Evolutionary conservation across 2,113 vertebrate genomes (phyloP), one percentile per base, ranked within the genome.

Genomic region (Sarotherodon lohbergeri): DNA sequence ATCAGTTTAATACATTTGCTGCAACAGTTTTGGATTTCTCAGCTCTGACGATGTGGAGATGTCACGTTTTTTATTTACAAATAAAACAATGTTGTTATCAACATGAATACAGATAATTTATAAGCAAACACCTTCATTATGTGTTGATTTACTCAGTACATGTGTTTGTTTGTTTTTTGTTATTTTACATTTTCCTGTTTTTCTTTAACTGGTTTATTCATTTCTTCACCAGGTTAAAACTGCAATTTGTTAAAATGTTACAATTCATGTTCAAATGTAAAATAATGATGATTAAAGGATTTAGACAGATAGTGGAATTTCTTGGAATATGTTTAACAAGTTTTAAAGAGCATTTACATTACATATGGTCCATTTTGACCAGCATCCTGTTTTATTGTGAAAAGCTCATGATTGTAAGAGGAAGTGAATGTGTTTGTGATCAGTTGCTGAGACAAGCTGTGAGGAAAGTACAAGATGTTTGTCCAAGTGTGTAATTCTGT

Each of bases 241-340:
- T 0, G 57, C 3, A 16, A 5, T n/a, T 54, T n/a, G n/a, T 54
- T 13, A 13, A 19, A 63, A 63, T 11, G 29, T 17, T 2, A 61
- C 16, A 17, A 1, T 61, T 16, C 57, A 61, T 0, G 29, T 63
- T 63, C 6, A n/a, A 63, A 27, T 14, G 22, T 56, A 56, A 56
- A 55, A 27, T 4, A 56, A 27, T 0, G 11, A 3, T 7, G 55
- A 4, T 56, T 56, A 4, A 24, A 24, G 54, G 22, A 27, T 56
- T 56, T 56, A 56, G 22, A 3, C 22, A 56, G 12, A 13, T 4
- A 7, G 2, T 56, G 54, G 22, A 12, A 24, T 56, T 63, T 10
- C 59, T 1, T 36, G 5, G 32, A 63, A 36, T 36, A n/a, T 36
- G 17, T 63, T 63, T 36, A 63, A 63, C 9, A 10, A n/a, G 32